Evolutionary conservation across 23 tunicate genomes (phyloP).

Genomic region (Diplosoma virens): DNA sequence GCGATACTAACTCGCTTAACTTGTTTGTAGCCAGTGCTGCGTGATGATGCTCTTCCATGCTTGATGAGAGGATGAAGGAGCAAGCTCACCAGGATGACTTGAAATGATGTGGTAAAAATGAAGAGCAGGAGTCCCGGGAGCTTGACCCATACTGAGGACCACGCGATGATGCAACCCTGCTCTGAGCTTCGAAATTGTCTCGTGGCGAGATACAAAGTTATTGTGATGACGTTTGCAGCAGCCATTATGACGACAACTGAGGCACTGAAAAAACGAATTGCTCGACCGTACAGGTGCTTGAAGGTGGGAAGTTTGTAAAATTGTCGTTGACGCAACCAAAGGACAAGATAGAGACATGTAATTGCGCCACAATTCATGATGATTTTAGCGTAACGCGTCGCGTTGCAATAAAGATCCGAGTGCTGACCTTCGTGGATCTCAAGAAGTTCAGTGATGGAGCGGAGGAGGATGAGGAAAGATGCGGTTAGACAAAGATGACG

Average conservation of each 20-base stretch:
- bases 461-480: slow-evolving; percentile 5
- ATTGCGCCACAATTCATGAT: slow-evolving; percentile 44
- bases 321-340: slow-evolving; percentile 72
- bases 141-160: slow-evolving; percentile 26
- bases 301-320: slow-evolving; percentile 45
- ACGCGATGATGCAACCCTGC: slow-evolving; percentile 46
- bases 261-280: slow-evolving; percentile 27
- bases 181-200: slow-evolving; percentile 23
- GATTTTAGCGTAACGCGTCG: slow-evolving; percentile 28
- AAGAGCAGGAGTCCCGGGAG: slow-evolving; percentile 66
- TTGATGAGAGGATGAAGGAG: slow-evolving; percentile 48
- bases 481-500: slow-evolving; percentile 41
- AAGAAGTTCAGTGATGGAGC: slow-evolving; percentile 30
- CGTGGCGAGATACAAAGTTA: slow-evolving; percentile 42
- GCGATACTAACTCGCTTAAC: slow-evolving; percentile 50
- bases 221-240: slow-evolving; percentile 27
- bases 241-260: slow-evolving; percentile 61
- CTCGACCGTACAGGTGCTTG: slow-evolving; percentile 19
- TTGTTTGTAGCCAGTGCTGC: neutral
- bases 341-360: slow-evolving; percentile 52
- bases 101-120: slow-evolving; percentile 46
- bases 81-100: slow-evolving; percentile 61
- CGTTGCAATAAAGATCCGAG: slow-evolving; percentile 18
- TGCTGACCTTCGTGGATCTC: slow-evolving; percentile 27
- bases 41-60: slow-evolving; percentile 10